Evolutionary conservation across 2,888 invertebrate genomes (phyloP), one percentile per base, ranked within the genome.

Genomic region (Gandaritis pyraliata): DNA sequence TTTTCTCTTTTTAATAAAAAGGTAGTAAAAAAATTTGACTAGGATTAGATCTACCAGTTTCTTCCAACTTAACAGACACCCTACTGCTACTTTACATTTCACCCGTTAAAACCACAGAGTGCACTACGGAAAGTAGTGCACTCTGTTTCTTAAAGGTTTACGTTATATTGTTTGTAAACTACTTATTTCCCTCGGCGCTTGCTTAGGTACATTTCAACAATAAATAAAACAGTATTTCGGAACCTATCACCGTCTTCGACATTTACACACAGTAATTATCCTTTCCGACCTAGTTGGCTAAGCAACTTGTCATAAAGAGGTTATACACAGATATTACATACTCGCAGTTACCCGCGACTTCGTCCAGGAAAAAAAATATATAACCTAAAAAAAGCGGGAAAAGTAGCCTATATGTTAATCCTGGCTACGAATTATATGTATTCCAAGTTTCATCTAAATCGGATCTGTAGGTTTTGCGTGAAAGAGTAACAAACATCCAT

Each of bases 181-280:
- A 49, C 8, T n/a, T 7, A 29, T 23, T 12, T 46, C 13, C 47
- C 7, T 47, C n/a, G 13, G 13, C 13, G 10, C 45, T 48, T 30
- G 30, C 33, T 33, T 48, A 13, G 33, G 7, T 48, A 30, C 33
- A 49, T 49, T 49, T 36, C 16, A 5, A 33, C 16, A 11, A 11
- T 16, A 36, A 33, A 11, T 45, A 38, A 5, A 18, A n/a, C 47
- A 41, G 13, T 48, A 49, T 56, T 56, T 18, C 13, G 39, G 8
- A 15, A 47, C 47, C 29, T 56, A 12, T 16, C 47, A 56, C 47
- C 29, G 13, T 18, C 12, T 38, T 56, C 36, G 45, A 46, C 12
- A 30, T 33, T 30, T n/a, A 46, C 41, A 61, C 54, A 23, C 58
- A 47, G 29, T 43, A 30, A 43, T 43, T 49, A 49, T 16, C 1